These are phyloP conservation scores for Montipora efflorescens DNA, from an alignment of 64 coral and sea anemone genomes.

Conservation along the genomic window DNA sequence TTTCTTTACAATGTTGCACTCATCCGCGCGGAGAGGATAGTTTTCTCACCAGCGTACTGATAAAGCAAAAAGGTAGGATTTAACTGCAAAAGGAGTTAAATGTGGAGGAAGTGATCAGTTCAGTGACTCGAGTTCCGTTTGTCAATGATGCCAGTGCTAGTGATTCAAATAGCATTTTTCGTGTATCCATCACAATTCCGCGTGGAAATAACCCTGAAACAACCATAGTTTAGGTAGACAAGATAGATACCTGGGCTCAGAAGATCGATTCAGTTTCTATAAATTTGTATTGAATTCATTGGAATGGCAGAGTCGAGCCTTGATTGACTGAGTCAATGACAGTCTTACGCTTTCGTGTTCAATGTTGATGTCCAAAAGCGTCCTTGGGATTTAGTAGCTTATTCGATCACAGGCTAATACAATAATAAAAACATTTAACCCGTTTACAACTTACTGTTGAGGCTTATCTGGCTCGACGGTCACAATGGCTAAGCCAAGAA, in stretches of 20 bases:
- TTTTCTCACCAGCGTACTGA: neutral
- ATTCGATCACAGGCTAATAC: constrained; percentile 23
- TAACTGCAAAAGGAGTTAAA: constrained; percentile 4
- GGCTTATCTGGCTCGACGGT: neutral
- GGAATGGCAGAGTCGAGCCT: neutral
- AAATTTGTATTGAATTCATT: too few relatives aligned
- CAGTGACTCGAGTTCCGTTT: neutral
- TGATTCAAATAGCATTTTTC: neutral
- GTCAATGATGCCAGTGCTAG: neutral
- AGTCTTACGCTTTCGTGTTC: neutral
- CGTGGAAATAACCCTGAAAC: too few relatives aligned
- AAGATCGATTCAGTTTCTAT: too few relatives aligned
- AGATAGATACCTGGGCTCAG: too few relatives aligned
- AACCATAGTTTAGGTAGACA: too few relatives aligned
- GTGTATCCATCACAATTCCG: too few relatives aligned
- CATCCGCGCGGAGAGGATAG: neutral
- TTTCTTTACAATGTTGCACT: neutral
- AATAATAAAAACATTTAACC: constrained; percentile 20
- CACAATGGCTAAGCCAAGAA: neutral
- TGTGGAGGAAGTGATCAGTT: constrained; percentile 27
- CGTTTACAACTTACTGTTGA: neutral
- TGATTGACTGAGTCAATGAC: neutral
- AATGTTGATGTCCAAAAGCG: neutral
- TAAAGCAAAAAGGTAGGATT: constrained; percentile 11
- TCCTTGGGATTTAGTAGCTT: constrained; percentile 3